A percentile compares a stretch with the other conserved stretches of the same genome.
Conservation (phyloP, 1,140 invertebrate genomes). For the Limonius californicus region DNA sequence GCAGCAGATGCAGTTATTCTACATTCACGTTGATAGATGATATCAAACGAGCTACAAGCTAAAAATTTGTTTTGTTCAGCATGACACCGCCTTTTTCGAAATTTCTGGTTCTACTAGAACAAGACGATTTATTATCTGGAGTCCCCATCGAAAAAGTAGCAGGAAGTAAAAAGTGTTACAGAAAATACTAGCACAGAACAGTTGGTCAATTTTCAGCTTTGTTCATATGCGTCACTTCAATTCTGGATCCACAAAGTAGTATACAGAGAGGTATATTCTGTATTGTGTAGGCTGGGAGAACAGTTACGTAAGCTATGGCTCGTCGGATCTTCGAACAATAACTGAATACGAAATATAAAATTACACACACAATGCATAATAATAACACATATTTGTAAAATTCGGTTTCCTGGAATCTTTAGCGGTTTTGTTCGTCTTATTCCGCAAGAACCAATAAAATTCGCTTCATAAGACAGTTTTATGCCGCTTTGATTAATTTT, state of each 20-base stretch:
- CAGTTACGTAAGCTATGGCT: constrained; percentile 8
- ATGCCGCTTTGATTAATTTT: constrained; percentile 3
- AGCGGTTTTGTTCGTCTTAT: background rate
- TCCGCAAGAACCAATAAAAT: background rate
- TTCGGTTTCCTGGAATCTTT: constrained; percentile 1
- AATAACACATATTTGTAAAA: constrained; percentile 9
- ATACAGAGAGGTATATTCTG: background rate
- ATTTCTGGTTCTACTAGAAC: background rate
- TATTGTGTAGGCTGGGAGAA: constrained; percentile 7
- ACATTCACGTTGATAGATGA: background rate
- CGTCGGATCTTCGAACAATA: constrained; percentile 10
- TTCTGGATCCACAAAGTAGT: background rate
- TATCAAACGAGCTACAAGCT: background rate
- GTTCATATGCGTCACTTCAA: background rate
- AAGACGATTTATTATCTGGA: background rate
- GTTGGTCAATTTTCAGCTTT: background rate
- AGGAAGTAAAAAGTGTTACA: background rate
- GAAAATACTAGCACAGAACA: background rate
- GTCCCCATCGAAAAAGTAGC: background rate
- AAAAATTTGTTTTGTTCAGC: background rate
- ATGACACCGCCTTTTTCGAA: background rate
- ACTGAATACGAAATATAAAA: constrained; percentile 11
- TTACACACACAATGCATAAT: constrained; percentile 11
- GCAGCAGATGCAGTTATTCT: too few relatives aligned
- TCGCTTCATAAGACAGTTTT: background rate